Evolutionary conservation across 2,113 vertebrate species (phyloP).

Genomic region (Emberiza fucata): DNA sequence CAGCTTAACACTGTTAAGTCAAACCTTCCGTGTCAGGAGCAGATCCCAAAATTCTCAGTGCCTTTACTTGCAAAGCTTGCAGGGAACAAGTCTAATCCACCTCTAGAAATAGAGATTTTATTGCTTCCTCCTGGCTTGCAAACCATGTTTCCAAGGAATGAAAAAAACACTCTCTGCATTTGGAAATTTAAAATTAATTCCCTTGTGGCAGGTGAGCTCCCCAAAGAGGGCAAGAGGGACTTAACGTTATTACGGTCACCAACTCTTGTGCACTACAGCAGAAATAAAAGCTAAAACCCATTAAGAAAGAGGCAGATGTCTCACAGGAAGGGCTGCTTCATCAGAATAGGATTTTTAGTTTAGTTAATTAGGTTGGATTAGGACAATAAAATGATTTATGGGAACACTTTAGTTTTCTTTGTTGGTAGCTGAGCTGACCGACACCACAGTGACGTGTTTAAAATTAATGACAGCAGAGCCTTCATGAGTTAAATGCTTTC

Average conservation of each 20-base stretch:
- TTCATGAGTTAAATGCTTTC: constrained; percentile 52
- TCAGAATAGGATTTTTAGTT: constrained; percentile 8
- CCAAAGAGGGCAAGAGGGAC: neutral
- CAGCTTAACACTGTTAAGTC: neutral
- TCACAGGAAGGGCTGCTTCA: constrained; percentile 26
- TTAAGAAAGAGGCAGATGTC: constrained; percentile 50
- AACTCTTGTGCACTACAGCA: neutral
- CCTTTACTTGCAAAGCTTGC: neutral
- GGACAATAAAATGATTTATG: constrained; percentile 62
- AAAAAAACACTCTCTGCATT: neutral
- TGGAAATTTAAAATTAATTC: neutral
- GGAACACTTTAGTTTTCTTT: constrained; percentile 46
- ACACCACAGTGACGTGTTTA: constrained; percentile 13
- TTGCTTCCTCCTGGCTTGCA: neutral
- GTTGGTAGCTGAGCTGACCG: constrained; percentile 29
- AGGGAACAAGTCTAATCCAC: neutral
- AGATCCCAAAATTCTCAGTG: neutral
- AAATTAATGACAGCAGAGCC: constrained; percentile 52
- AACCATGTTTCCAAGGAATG: neutral
- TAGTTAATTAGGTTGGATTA: constrained; percentile 53
- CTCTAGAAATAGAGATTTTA: neutral
- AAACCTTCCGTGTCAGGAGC: neutral
- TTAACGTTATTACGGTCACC: neutral
- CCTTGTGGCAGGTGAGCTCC: neutral
- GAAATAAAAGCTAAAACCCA: constrained; percentile 13